Base-by-base conservation (phyloP, 2,113 vertebrate genomes). In the Muscicapa adusta region DNA sequence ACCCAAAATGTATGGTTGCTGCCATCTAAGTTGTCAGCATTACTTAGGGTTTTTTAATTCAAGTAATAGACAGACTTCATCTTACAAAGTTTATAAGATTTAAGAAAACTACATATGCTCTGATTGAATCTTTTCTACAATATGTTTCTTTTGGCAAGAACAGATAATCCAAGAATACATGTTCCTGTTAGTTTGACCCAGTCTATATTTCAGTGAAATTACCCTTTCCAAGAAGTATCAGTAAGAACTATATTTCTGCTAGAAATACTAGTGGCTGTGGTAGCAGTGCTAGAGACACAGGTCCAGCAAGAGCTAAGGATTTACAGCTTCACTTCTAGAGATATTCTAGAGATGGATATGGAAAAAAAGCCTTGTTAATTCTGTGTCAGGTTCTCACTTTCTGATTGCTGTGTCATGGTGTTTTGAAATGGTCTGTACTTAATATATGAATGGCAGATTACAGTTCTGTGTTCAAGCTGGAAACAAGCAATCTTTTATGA, bases 401-500 rank as follows among this genome's bases (percentile, higher is more conserved):
- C 75, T 45, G 19, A 36, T 48, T 62, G 83, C 61, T 92, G 51
- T 3, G 5, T 86, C 43, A 50, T 5, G 47, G n/a, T 88, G 34
- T 84, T 81, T 63, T 77, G 77, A 85, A 91, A 78, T 61, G 48
- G 92, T 92, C 83, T 87, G 61, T 72, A 15, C 45, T 91, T 94
- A 72, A 61, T 93, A 47, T 81, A 65, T 75, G 76, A 87, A 63
- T 47, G 65, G 33, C 67, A 65, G 19, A 36, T 78, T 87, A 76
- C 40, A 61, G 34, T 36, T 96, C 65, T 81, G 40, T 81, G 61
- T 90, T 85, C 48, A 48, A 82, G 33, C 56, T 28, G 17, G 51
- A 53, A 91, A 36, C 34, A 77, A 93, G 48, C 65, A 72, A 42
- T 87, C 57, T 72, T 61, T 86, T 76, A 38, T 79, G 93, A 67